These are phyloP conservation scores for Nautilus pompilius DNA, from an alignment of 1,140 invertebrate genomes.

Conservation along the genomic window DNA sequence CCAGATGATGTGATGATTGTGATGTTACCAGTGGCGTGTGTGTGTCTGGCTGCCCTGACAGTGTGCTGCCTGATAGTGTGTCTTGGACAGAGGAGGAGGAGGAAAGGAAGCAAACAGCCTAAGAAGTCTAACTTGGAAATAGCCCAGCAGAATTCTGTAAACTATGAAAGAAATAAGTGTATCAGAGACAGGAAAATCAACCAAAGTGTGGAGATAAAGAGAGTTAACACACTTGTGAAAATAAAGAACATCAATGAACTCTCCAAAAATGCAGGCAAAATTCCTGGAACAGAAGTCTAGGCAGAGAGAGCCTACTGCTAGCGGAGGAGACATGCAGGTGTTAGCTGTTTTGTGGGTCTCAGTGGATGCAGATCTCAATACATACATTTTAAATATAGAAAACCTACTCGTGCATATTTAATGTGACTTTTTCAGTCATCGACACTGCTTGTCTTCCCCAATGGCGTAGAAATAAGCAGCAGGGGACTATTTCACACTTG, in stretches of 20 bases:
- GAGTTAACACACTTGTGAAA: slow-evolving; percentile 7
- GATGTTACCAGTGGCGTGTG: slow-evolving; percentile 12
- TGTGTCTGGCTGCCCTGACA: slow-evolving; percentile 12
- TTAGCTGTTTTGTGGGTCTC: too few relatives aligned
- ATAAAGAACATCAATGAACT: slow-evolving; percentile 16
- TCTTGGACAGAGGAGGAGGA: slow-evolving; percentile 7
- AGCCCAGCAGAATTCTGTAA: slow-evolving; percentile 20
- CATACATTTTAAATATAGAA: too few relatives aligned
- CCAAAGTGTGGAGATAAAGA: not conserved
- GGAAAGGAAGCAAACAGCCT: slow-evolving; percentile 6
- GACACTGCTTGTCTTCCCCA: too few relatives aligned
- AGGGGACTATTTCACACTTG: too few relatives aligned
- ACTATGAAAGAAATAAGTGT: slow-evolving; percentile 8
- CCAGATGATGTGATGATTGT: not conserved
- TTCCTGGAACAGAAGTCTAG: slow-evolving; percentile 2
- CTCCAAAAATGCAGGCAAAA: not conserved
- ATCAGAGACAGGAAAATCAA: not conserved
- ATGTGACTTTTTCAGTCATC: too few relatives aligned
- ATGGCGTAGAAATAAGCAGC: too few relatives aligned
- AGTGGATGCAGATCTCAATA: too few relatives aligned
- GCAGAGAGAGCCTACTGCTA: slow-evolving; percentile 13
- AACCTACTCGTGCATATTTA: too few relatives aligned
- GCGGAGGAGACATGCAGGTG: too few relatives aligned
- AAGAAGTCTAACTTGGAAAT: slow-evolving; percentile 25
- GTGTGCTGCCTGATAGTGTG: slow-evolving; percentile 10